Conservation (phyloP, 1,140 invertebrate species). For the Battus philenor region DNA sequence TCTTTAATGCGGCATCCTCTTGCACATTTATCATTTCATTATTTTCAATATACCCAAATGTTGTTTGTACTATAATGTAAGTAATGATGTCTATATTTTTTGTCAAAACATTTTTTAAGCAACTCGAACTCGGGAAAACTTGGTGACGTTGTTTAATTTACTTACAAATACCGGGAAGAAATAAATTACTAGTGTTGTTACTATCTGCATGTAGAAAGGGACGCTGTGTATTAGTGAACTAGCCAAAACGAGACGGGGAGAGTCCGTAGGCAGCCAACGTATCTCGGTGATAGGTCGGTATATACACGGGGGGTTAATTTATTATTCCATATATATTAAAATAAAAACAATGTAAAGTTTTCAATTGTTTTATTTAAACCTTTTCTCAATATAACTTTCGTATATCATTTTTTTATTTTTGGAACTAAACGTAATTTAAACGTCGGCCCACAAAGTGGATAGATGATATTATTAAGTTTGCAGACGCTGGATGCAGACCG, state of each 20-base stretch:
- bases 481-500: too few species aligned
- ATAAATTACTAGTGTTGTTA: conserved; percentile 5
- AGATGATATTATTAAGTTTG: too few species aligned
- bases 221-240: conserved; percentile 16
- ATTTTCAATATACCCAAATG: neutral
- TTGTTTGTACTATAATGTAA: conserved; percentile 3
- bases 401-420: too few species aligned
- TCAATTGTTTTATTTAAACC: conserved; percentile 47
- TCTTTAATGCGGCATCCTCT: conserved; percentile 5
- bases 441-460: too few species aligned
- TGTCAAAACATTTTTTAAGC: neutral
- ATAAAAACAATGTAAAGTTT: conserved; percentile 68
- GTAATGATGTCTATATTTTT: conserved; percentile 5
- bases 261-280: conserved; percentile 48
- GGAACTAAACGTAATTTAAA: too few species aligned
- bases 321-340: conserved; percentile 71
- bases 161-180: neutral
- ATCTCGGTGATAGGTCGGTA: conserved; percentile 62
- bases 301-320: conserved; percentile 59
- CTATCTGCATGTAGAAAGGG: conserved; percentile 4
- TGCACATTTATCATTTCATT: conserved; percentile 1
- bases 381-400: too few species aligned
- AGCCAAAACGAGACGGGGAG: conserved; percentile 47
- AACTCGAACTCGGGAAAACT: neutral
- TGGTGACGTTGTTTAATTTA: neutral